Evolutionary conservation across 1,140 invertebrate genomes (phyloP).

Genomic region (Trichogramma pretiosum): DNA sequence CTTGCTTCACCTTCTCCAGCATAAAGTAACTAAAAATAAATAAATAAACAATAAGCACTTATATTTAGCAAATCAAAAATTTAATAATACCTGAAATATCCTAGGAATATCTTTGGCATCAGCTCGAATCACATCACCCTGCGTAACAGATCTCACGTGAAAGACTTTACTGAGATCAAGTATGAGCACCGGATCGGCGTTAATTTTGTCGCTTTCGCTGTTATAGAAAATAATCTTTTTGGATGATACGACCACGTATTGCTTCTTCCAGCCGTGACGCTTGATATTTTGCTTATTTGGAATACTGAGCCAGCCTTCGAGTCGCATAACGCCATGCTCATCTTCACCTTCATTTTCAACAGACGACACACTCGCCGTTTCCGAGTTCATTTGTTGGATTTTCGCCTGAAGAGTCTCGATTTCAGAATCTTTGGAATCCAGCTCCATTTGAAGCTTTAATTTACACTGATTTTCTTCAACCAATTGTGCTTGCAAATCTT

Average conservation of each 20-base stretch:
- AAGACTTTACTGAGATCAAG: slow-evolving; percentile 97
- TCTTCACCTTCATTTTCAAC: slow-evolving; percentile 79
- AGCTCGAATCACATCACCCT: slow-evolving; percentile 95
- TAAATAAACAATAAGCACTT: background rate
- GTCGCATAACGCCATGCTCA: slow-evolving; percentile 43
- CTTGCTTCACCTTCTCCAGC: slow-evolving; percentile 88
- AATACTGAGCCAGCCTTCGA: slow-evolving; percentile 93
- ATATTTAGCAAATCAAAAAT: background rate
- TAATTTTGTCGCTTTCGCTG: slow-evolving; percentile 87
- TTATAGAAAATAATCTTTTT: slow-evolving; percentile 98
- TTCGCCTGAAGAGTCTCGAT: slow-evolving; percentile 86
- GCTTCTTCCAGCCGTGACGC: slow-evolving; percentile 92
- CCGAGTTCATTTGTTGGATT: slow-evolving; percentile 65
- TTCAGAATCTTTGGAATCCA: slow-evolving; percentile 92
- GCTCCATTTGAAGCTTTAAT: slow-evolving; percentile 83
- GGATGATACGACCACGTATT: slow-evolving; percentile 93
- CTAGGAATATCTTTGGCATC: slow-evolving; percentile 98
- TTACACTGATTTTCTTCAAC: slow-evolving; percentile 58
- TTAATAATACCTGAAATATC: slow-evolving; percentile 78
- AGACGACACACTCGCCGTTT: slow-evolving; percentile 83
- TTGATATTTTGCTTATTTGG: slow-evolving; percentile 93
- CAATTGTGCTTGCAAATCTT: slow-evolving; percentile 68
- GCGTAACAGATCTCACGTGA: slow-evolving; percentile 94
- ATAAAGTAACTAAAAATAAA: slow-evolving; percentile 61
- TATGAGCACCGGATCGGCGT: slow-evolving; percentile 88